phyloP scores from a whole-genome alignment of 2,113 vertebrate genomes.

The Megalops atlanticus region DNA sequence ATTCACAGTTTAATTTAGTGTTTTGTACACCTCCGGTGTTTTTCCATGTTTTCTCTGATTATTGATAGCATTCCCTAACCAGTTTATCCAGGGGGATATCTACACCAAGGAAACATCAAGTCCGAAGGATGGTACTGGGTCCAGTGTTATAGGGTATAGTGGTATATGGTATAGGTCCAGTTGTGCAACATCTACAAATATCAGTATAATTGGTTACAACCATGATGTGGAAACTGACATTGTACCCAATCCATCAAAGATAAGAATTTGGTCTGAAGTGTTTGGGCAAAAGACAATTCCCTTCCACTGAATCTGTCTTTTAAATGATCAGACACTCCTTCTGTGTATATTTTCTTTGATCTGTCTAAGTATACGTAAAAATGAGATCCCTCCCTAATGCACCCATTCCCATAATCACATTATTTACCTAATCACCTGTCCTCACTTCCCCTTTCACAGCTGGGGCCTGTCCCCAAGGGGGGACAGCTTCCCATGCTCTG shows the following conservation, averaged over 20 bases:
- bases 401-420: slow-evolving; percentile 11
- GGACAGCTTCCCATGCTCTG: neutral
- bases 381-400: neutral
- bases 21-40: neutral
- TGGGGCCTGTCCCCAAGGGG: neutral
- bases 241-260: too few species aligned
- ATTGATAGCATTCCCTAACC: neutral
- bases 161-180: too few species aligned
- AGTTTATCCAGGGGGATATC: neutral
- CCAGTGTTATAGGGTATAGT: too few species aligned
- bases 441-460: slow-evolving; percentile 40
- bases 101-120: neutral
- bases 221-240: too few species aligned
- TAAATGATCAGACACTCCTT: too few species aligned
- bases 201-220: too few species aligned
- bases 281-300: neutral
- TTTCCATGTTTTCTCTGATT: neutral
- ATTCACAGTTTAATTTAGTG: neutral
- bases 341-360: neutral
- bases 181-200: too few species aligned
- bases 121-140: too few species aligned
- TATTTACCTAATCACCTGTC: slow-evolving; percentile 28
- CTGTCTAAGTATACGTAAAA: neutral
- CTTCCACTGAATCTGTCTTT: too few species aligned
- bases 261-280: too few species aligned